phyloP scores from a whole-genome alignment of 2,113 vertebrate genomes.

The Calidris pygmaea region DNA sequence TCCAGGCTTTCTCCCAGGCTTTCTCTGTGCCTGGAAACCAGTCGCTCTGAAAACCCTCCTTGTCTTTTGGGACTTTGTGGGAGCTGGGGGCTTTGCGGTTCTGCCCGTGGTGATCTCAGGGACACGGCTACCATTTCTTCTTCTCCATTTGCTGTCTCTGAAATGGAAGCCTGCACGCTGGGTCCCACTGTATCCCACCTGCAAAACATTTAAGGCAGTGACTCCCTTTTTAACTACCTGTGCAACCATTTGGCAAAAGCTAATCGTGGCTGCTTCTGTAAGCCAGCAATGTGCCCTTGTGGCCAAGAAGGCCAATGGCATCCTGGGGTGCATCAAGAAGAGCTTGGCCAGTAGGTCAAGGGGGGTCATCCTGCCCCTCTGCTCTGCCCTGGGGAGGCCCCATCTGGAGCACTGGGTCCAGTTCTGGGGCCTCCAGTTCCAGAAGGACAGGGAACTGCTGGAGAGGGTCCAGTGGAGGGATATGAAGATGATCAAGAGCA shows the following conservation, averaged over 20 bases:
- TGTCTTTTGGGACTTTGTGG: rapidly evolving
- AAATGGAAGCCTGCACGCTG: rapidly evolving
- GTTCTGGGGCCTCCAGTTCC: not conserved
- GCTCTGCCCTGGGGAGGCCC: not conserved
- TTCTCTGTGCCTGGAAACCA: not conserved
- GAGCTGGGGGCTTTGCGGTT: not conserved
- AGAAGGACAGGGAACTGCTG: not conserved
- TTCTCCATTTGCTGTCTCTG: not conserved
- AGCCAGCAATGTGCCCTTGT: not conserved
- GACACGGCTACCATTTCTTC: not conserved
- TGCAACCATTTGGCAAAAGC: not conserved
- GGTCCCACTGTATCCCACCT: no score
- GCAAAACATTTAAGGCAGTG: not conserved
- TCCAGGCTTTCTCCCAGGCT: not conserved
- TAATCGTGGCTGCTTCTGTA: not conserved
- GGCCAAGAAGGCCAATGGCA: not conserved
- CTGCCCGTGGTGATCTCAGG: not conserved
- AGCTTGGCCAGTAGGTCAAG: not conserved
- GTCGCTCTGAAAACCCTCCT: not conserved
- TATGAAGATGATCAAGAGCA: not conserved
- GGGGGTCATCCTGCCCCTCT: not conserved
- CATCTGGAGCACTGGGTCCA: not conserved
- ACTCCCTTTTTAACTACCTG: not conserved
- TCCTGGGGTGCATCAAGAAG: not conserved
- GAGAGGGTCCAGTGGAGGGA: not conserved